These are phyloP conservation scores for Pseudochaenichthys georgianus DNA, from an alignment of 2,797 vertebrate genomes.

Conservation along the genomic window DNA sequence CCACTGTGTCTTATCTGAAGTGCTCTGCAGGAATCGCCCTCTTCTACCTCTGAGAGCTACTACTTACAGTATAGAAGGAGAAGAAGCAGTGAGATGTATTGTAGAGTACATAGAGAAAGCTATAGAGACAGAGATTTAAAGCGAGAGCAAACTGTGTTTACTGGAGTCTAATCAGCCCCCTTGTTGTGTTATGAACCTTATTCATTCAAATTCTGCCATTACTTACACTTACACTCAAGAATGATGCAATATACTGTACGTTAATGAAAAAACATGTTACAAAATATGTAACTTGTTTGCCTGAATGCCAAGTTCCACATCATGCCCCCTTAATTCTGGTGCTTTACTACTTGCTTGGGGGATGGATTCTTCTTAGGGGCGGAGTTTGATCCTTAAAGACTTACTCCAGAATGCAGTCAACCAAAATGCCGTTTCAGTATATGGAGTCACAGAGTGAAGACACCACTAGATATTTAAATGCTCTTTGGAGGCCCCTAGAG, in stretches of 20 bases:
- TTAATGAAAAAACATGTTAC: background rate
- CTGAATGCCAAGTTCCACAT: conserved; percentile 2
- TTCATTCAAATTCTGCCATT: background rate
- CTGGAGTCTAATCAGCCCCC: background rate
- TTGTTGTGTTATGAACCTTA: conserved; percentile 4
- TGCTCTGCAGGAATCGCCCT: conserved; percentile 61
- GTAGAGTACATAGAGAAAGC: conserved; percentile 10
- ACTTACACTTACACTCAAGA: background rate
- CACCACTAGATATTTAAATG: background rate
- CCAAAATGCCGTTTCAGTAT: background rate
- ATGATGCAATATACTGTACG: background rate
- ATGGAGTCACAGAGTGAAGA: background rate
- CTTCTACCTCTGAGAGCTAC: conserved; percentile 55
- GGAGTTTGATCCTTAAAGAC: background rate
- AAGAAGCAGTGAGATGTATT: conserved; percentile 30
- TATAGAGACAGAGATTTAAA: conserved; percentile 12
- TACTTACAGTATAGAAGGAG: conserved; percentile 38
- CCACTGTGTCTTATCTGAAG: conserved; percentile 76
- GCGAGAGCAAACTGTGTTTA: conserved; percentile 10
- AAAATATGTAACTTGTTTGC: background rate
- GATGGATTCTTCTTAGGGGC: background rate
- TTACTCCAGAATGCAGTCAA: background rate
- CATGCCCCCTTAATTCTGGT: background rate
- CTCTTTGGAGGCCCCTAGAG: background rate
- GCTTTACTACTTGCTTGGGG: background rate